A percentile compares a stretch with the other conserved stretches of the same genome.
These are phyloP conservation scores for Rhodinocichla rosea DNA, from an alignment of 2,113 vertebrate genomes.

Conservation along the genomic window DNA sequence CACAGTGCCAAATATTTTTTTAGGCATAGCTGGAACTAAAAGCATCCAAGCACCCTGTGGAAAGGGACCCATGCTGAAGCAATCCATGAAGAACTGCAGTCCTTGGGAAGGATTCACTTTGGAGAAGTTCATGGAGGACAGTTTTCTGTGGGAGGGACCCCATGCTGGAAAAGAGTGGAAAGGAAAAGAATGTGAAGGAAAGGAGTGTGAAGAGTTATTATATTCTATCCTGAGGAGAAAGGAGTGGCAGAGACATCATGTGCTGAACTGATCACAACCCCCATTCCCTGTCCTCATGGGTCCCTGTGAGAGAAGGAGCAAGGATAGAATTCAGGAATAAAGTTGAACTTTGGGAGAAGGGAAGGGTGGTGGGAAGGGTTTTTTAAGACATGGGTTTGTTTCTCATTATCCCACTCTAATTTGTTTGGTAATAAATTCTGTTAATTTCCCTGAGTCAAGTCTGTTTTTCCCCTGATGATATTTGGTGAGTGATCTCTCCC, in stretches of 20 bases:
- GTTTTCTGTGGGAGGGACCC: neutral
- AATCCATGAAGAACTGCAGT: neutral
- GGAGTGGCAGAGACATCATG: neutral
- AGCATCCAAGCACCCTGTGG: neutral
- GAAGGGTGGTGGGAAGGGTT: neutral
- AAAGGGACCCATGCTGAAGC: neutral
- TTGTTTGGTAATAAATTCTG: neutral
- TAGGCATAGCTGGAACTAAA: neutral
- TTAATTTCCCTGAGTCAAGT: neutral
- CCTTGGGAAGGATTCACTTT: neutral
- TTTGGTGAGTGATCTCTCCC: neutral
- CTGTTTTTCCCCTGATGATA: neutral
- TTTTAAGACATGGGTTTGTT: neutral
- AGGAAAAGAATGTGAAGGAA: neutral
- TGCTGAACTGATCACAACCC: rapidly evolving
- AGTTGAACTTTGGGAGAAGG: neutral
- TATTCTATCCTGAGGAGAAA: neutral
- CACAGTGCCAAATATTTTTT: neutral
- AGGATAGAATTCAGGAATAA: neutral
- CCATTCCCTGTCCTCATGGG: neutral
- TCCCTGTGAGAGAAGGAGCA: neutral
- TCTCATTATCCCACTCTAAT: neutral
- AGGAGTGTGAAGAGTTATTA: too few relatives aligned
- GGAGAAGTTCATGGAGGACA: neutral
- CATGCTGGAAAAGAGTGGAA: neutral